A percentile compares a stretch with the other conserved stretches of the same genome.
phyloP scores from a whole-genome alignment of 2,888 invertebrate genomes.

The Phengaris alcon region DNA sequence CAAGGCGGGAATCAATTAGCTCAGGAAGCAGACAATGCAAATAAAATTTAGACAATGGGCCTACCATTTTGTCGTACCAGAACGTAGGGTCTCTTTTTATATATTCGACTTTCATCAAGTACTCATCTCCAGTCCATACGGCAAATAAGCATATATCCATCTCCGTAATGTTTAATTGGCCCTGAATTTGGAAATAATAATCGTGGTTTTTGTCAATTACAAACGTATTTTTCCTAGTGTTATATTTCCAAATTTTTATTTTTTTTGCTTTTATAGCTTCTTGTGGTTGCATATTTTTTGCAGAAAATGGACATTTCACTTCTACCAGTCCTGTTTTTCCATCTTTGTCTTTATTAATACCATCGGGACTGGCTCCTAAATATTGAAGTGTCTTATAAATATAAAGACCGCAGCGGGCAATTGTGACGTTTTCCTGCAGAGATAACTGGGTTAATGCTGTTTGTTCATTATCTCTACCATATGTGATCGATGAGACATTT shows the following conservation, averaged over 20 bases:
- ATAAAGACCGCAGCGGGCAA: slow-evolving; percentile 23
- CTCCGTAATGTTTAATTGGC: background rate
- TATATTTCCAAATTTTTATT: too few relatives aligned
- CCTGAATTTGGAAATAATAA: too few relatives aligned
- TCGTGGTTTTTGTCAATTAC: too few relatives aligned
- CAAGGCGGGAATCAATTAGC: too few relatives aligned
- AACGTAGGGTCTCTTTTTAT: slow-evolving; percentile 12
- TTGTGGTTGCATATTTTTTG: too few relatives aligned
- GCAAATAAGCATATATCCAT: slow-evolving; percentile 18
- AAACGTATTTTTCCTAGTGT: too few relatives aligned
- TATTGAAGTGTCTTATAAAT: slow-evolving; percentile 13
- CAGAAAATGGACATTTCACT: too few relatives aligned
- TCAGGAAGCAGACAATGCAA: too few relatives aligned
- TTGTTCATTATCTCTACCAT: background rate
- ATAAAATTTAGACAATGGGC: too few relatives aligned
- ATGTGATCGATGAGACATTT: background rate
- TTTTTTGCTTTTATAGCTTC: too few relatives aligned
- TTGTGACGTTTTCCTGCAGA: slow-evolving; percentile 20
- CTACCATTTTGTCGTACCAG: too few relatives aligned
- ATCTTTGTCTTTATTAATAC: slow-evolving; percentile 16
- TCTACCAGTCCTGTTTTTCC: too few relatives aligned
- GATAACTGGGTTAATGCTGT: slow-evolving; percentile 17
- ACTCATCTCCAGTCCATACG: slow-evolving; percentile 10
- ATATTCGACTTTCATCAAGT: slow-evolving; percentile 14
- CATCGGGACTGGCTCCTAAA: slow-evolving; percentile 19